Evolutionary conservation across 1,140 invertebrate genomes (phyloP).

Genomic region (Drosophila simulans): DNA sequence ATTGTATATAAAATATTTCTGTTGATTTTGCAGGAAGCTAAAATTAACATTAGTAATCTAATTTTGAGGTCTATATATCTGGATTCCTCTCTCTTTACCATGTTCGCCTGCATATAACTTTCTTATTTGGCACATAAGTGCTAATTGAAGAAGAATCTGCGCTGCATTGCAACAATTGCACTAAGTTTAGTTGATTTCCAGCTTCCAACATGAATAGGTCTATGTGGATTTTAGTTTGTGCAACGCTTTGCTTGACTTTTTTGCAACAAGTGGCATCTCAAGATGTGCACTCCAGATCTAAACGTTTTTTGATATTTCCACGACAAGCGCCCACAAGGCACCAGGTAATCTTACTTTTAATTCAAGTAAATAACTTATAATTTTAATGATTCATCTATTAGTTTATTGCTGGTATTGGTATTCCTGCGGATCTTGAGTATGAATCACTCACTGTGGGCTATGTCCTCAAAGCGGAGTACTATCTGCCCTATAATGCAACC

Average conservation of each 20-base stretch:
- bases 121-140: neutral
- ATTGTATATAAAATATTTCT: too few relatives aligned
- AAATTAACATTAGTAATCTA: neutral
- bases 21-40: too few relatives aligned
- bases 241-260: neutral
- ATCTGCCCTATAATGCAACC: constrained; percentile 13
- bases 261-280: neutral
- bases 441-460: constrained; percentile 24
- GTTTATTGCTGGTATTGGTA: constrained; percentile 23
- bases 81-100: neutral
- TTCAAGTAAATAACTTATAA: neutral
- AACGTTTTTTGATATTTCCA: constrained; percentile 34
- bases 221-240: neutral
- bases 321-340: constrained; percentile 27
- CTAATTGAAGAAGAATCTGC: constrained; percentile 3
- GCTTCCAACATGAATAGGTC: neutral
- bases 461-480: constrained; percentile 15
- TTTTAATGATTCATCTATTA: neutral
- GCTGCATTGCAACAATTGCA: neutral
- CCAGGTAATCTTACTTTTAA: constrained; percentile 1
- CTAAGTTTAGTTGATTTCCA: constrained; percentile 4
- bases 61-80: neutral
- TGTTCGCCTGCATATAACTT: neutral
- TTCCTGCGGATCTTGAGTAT: constrained; percentile 17
- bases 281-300: constrained; percentile 3